Base-by-base conservation (phyloP, 1,140 invertebrate genomes). In the Liolophura sinensis region DNA sequence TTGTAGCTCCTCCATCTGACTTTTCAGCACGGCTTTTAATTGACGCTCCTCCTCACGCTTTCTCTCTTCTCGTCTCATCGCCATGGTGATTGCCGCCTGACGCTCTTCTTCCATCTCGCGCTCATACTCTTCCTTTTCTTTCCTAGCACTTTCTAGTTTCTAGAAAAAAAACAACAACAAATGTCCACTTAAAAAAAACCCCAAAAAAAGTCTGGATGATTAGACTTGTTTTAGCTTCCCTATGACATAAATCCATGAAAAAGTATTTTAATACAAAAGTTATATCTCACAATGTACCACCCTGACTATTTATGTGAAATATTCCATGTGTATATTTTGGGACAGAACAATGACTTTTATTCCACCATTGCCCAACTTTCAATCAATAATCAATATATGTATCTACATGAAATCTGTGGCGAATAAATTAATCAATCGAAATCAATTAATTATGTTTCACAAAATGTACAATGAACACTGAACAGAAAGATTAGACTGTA, bases 1-100 rank as follows among this genome's bases (percentile, higher is more conserved):
- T 64, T 75, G 79, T 5, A 84, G 65, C 62, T 83, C 82, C 22
- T 66, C 54, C 76, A 84, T 82, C 67, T 84, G 83, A 59, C 80
- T 69, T 61, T 76, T 77, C 27, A 84, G 67, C 25, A 78, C 71
- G 27, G 76, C 67, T 65, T 79, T 80, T 22, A 82, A 63, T 48
- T 73, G 68, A 59, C 69, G 78, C 60, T 81, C 77, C 58, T 80
- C 75, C 18, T 72, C 57, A 24, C 80, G 63, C 65, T 73, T 76
- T 51, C 78, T 66, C 65, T 75, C 72, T 62, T 77, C 77, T 54
- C 70, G 77, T 62, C 73, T 67, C 65, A 68, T 65, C 25, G 82
- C 78, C 61, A 60, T 20, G 22, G 75, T 75, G 48, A 82, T 60
- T n/a, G 74, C 81, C 55, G 69, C 73, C 55, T 70, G 62, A 60